phyloP scores from a whole-genome alignment of 2,113 vertebrate genomes.

The Aegithalos caudatus region DNA sequence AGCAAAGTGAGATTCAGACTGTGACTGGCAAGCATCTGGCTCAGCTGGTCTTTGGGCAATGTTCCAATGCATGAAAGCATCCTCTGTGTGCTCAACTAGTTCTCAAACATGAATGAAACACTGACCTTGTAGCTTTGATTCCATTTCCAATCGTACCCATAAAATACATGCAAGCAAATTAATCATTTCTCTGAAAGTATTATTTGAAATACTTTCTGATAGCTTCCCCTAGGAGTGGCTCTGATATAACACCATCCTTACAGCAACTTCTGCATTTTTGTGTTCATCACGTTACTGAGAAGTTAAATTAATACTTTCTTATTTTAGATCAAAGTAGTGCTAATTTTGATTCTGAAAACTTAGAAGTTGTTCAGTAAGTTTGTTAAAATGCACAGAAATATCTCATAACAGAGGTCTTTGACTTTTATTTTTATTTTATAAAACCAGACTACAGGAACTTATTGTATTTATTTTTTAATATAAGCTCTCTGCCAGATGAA shows the following conservation, averaged over 20 bases:
- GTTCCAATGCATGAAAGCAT: background rate
- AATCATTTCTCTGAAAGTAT: background rate
- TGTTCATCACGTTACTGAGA: background rate
- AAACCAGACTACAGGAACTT: background rate
- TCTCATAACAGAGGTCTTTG: background rate
- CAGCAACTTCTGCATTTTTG: background rate
- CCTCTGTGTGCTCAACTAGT: background rate
- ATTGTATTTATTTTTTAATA: background rate
- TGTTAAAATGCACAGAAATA: background rate
- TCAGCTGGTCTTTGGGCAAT: background rate
- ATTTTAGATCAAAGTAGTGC: background rate
- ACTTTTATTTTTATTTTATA: background rate
- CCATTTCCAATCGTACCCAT: background rate
- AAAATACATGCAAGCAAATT: background rate
- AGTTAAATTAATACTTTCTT: background rate
- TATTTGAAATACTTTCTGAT: background rate
- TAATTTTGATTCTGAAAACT: background rate
- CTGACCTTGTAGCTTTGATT: background rate
- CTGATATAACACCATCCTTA: background rate
- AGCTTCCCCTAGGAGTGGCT: background rate
- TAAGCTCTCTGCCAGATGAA: background rate
- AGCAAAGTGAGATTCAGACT: background rate
- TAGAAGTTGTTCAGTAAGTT: background rate
- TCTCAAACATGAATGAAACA: background rate
- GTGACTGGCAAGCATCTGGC: background rate